Conservation (phyloP, 2,888 invertebrate species). For the Melinaea menophilus region DNA sequence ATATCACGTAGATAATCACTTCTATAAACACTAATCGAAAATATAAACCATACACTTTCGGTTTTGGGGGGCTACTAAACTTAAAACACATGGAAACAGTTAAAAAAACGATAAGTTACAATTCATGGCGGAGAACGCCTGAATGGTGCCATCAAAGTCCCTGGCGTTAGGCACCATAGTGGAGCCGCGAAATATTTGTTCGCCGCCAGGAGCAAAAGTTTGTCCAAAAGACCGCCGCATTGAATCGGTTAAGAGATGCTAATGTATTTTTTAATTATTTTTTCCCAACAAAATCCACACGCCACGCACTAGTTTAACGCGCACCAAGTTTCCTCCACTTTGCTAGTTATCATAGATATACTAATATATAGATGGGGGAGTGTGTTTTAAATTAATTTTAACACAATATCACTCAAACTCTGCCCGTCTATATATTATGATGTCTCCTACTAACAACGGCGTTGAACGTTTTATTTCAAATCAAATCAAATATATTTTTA, state of each 20-base stretch:
- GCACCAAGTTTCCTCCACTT: constrained; percentile 20
- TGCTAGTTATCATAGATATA: constrained; percentile 10
- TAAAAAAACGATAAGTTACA: too few species aligned
- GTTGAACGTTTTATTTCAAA: constrained; percentile 13
- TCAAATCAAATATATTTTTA: constrained; percentile 27
- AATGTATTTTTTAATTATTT: neutral
- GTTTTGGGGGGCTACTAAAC: too few species aligned
- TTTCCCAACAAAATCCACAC: neutral
- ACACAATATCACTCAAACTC: neutral
- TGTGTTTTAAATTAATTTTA: neutral
- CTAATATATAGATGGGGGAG: neutral
- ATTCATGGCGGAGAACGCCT: too few species aligned
- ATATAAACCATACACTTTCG: too few species aligned
- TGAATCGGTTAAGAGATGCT: constrained; percentile 5
- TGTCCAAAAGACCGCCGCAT: too few species aligned
- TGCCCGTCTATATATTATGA: constrained; percentile 11
- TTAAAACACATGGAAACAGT: too few species aligned
- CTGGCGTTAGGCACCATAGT: too few species aligned
- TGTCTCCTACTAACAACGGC: neutral
- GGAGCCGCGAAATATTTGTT: too few species aligned
- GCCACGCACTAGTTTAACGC: constrained; percentile 23
- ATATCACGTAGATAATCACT: too few species aligned
- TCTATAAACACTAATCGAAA: too few species aligned
- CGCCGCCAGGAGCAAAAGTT: too few species aligned
- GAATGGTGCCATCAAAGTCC: too few species aligned